Base-by-base conservation (phyloP, 2,888 invertebrate genomes). In the Taphrorychus bicolor region DNA sequence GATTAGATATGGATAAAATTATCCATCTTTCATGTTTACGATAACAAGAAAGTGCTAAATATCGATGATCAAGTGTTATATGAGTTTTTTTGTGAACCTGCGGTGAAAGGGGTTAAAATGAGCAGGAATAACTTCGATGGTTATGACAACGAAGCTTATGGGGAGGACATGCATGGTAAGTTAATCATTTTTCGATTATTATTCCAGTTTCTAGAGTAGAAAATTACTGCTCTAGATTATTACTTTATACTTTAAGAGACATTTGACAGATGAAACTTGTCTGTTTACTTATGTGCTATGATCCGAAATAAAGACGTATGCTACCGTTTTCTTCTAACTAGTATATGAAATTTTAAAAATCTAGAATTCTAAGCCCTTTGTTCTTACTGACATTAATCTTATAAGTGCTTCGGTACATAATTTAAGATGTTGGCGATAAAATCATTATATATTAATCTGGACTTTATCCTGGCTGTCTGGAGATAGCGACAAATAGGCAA, bases 1-100 rank as follows among this genome's bases (percentile, higher is more conserved):
- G 68, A 68, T 68, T 63, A 68, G 68, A 68, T 68, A 68, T 63
- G 52, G 63, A 54, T 57, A 61, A 54, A 62, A 53, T 63, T 32
- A 68, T 59, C 68, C 59, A 56, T 59, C 51, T 41, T 41, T 24
- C 51, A 4, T 52, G 14, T 65, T 11, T 32, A 23, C 14, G 59
- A 53, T 24, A 32, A 22, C 18, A 42, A 42, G 3, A 23, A 24
- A 9, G 32, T 32, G 7, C 32, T 22, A 11, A 11, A 21, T 11
- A 51, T 51, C 51, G n/a, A 51, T 51, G 11, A 22, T 18, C 17
- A n/a, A 45, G 14, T 5, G 7, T 11, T 51, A 21, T 21, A 32
- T 32, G 3, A 32, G 32, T 32, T 32, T 9, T 32, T 32, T 32
- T 32, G 32, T 32, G 32, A 32, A 32, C 11, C 32, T n/a, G n/a